These are phyloP conservation scores for Columba guinea DNA, from an alignment of 2,797 vertebrate genomes.

Conservation along the genomic window DNA sequence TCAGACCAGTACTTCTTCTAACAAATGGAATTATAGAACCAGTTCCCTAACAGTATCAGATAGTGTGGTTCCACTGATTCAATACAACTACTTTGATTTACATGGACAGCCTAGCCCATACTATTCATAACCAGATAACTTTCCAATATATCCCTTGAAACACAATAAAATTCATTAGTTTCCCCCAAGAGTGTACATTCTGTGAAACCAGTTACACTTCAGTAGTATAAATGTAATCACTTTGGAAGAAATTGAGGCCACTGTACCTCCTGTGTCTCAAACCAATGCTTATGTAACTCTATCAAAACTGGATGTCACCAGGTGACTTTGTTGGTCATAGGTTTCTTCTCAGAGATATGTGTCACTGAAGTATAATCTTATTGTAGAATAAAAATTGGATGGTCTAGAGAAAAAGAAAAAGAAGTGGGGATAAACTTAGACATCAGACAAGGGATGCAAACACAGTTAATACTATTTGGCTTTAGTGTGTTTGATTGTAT, in stretches of 20 bases:
- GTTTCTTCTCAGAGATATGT: not conserved
- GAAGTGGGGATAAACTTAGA: not conserved
- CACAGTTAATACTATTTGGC: not conserved
- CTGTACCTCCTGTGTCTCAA: not conserved
- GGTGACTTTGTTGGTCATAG: not conserved
- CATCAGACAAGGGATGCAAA: not conserved
- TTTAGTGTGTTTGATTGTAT: not conserved
- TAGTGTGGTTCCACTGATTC: not conserved
- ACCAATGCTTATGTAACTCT: not conserved
- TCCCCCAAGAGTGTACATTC: not conserved
- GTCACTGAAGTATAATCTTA: not conserved
- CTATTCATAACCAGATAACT: not conserved
- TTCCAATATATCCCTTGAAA: not conserved
- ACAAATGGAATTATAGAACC: not conserved
- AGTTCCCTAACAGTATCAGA: not conserved
- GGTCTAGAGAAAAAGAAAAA: not conserved
- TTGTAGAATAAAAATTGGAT: not conserved
- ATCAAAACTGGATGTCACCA: not conserved
- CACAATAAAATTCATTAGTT: not conserved
- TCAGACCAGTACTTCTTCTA: not conserved
- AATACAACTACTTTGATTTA: not conserved
- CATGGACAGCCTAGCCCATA: not conserved
- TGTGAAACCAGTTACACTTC: not conserved
- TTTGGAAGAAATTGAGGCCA: not conserved
- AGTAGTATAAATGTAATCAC: not conserved